These are phyloP conservation scores for Drosophila rellima DNA, from an alignment of 2,888 invertebrate genomes.

Conservation along the genomic window DNA sequence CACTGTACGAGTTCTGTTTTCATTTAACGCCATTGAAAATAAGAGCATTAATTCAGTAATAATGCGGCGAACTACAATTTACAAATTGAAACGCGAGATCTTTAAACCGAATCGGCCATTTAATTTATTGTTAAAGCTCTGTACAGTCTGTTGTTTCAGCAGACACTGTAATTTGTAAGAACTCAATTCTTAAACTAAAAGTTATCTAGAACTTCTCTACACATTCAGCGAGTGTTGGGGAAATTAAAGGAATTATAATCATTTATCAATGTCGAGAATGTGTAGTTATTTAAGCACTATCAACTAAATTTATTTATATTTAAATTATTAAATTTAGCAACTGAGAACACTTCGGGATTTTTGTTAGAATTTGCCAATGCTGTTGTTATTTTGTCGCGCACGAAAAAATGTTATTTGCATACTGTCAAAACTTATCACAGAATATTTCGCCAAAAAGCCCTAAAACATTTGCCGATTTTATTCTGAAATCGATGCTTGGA, in stretches of 20 bases:
- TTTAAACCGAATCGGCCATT: conserved; percentile 4
- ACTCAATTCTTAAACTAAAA: not conserved
- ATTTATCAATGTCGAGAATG: not conserved
- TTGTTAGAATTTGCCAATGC: not conserved
- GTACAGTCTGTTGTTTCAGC: not conserved
- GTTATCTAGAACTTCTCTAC: not conserved
- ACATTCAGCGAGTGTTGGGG: not conserved
- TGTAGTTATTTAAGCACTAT: not conserved
- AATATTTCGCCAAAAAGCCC: conserved; percentile 59
- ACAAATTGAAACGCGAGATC: conserved; percentile 10
- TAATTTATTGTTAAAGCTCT: not conserved
- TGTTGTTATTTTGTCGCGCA: conserved; percentile 16
- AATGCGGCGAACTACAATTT: conserved; percentile 45
- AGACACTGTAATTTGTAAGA: not conserved
- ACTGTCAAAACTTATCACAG: conserved; percentile 74
- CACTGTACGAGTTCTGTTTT: conserved; percentile 26
- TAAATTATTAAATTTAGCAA: conserved; percentile 29
- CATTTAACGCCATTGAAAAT: conserved; percentile 41
- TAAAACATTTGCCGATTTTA: conserved; percentile 64
- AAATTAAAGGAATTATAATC: not conserved
- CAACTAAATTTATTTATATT: conserved; percentile 5
- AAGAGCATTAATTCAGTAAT: conserved; percentile 48
- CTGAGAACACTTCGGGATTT: conserved; percentile 2
- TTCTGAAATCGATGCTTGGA: conserved; percentile 65
- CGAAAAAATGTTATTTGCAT: conserved; percentile 64